These are phyloP conservation scores for Apodemia duryi DNA, from an alignment of 2,888 invertebrate genomes.

Conservation along the genomic window DNA sequence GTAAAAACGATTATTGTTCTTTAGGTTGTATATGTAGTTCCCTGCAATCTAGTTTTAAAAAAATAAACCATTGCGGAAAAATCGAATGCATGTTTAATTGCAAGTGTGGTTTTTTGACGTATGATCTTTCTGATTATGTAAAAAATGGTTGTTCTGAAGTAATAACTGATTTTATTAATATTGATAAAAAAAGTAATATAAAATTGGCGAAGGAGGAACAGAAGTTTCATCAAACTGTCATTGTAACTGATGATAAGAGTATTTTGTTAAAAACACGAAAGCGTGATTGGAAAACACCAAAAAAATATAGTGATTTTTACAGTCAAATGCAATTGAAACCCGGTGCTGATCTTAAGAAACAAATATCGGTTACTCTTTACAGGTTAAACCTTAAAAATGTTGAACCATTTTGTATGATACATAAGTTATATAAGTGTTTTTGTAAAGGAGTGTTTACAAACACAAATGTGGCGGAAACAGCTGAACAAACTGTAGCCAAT, in stretches of 20 bases:
- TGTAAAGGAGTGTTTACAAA: slow-evolving; percentile 73
- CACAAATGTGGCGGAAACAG: slow-evolving; percentile 19
- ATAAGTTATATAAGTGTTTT: slow-evolving; percentile 82
- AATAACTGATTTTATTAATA: slow-evolving; percentile 53
- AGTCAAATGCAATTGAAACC: slow-evolving; percentile 47
- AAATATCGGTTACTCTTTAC: slow-evolving; percentile 41
- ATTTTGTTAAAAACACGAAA: slow-evolving; percentile 80
- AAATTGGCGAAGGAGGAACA: slow-evolving; percentile 83
- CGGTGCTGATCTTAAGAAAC: slow-evolving; percentile 36
- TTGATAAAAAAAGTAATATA: slow-evolving; percentile 71
- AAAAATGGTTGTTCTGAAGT: slow-evolving; percentile 41
- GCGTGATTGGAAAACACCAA: slow-evolving; percentile 80
- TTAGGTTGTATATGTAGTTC: slow-evolving; percentile 85
- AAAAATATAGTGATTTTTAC: slow-evolving; percentile 80
- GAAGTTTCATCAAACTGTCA: slow-evolving; percentile 85
- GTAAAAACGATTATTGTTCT: slow-evolving; percentile 77
- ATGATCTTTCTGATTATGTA: slow-evolving; percentile 44
- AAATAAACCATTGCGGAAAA: slow-evolving; percentile 81
- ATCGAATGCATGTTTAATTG: slow-evolving; percentile 80
- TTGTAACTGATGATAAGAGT: slow-evolving; percentile 82
- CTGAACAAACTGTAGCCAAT: slow-evolving; percentile 23
- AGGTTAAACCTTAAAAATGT: slow-evolving; percentile 63
- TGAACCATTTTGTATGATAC: slow-evolving; percentile 83
- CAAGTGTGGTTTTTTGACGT: slow-evolving; percentile 58
- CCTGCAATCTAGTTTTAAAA: slow-evolving; percentile 58